Percentiles rank a stretch among this genome's conserved stretches.
Evolutionary conservation across 2,797 vertebrate genomes (phyloP).

Genomic region (Bradypodion pumilum): DNA sequence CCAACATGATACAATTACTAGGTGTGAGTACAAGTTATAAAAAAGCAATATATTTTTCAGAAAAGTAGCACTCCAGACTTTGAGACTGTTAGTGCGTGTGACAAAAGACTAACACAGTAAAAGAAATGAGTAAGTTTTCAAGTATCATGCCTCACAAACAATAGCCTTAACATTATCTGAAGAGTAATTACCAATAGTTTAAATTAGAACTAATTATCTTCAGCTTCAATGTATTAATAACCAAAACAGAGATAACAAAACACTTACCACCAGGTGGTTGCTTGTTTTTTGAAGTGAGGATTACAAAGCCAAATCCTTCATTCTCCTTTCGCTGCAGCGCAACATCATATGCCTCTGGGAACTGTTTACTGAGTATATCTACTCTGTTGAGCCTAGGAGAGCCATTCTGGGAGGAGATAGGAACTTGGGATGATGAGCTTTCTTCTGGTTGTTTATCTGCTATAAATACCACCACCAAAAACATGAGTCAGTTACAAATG

Average conservation of each 20-base stretch:
- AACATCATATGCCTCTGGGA: slow-evolving; percentile 85
- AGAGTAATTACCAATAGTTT: background rate
- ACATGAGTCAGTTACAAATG: background rate
- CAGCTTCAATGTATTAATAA: background rate
- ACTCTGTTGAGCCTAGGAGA: slow-evolving; percentile 79
- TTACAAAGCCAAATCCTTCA: slow-evolving; percentile 97
- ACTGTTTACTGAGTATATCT: slow-evolving; percentile 68
- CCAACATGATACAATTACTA: background rate
- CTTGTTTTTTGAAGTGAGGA: slow-evolving; percentile 97
- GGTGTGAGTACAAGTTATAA: background rate
- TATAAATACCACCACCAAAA: slow-evolving; percentile 53
- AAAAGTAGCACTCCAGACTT: background rate
- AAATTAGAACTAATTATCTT: background rate
- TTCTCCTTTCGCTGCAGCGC: slow-evolving; percentile 90
- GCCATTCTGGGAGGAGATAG: slow-evolving; percentile 75
- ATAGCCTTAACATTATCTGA: background rate
- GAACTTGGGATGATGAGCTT: slow-evolving; percentile 72
- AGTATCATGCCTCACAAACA: background rate
- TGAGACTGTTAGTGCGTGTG: background rate
- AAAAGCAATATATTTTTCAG: background rate
- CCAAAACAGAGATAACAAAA: background rate
- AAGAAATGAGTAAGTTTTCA: accelerated
- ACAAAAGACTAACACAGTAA: background rate
- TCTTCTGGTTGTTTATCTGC: slow-evolving; percentile 74
- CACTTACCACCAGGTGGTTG: slow-evolving; percentile 92